Evolutionary conservation across 2,797 vertebrate species (phyloP), one percentile per base, ranked within the genome.

Genomic region (Aplochiton taeniatus): DNA sequence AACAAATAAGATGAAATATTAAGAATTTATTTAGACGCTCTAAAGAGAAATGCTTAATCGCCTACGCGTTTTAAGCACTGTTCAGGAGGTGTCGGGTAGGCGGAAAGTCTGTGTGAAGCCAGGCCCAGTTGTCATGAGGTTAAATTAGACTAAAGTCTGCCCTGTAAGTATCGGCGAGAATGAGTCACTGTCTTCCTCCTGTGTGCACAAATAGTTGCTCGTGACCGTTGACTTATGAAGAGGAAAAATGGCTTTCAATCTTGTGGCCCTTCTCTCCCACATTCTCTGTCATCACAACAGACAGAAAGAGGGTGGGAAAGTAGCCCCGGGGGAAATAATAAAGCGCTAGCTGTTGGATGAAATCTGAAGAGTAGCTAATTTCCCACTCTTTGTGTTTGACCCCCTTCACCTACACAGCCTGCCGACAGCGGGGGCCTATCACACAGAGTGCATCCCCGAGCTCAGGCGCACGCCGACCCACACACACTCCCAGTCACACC

Each of bases 351-450:
- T 55, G 64, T 44, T 57, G 41, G 69, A 72, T 52, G 63, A 47
- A 62, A 66, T 66, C 65, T 54, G 58, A 66, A 57, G 58, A 57
- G 53, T 31, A 18, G 48, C 51, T 65, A 66, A 71, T 66, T 66
- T 57, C 44, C 53, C 51, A 50, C 53, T 68, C 60, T 73, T 55
- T 57, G 49, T 54, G 54, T 49, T 31, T 31, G 55, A 64, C 55
- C 16, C 57, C 42, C 53, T 31, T 20, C 50, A 60, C 66, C 65
- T 43, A 57, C 60, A 49, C 59, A 20, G 19, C 12, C 19, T 11
- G 41, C 18, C 20, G 69, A 56, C 51, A 57, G 43, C 43, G 42
- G 42, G n/a, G 31, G 53, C 45, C 41, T 49, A 48, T 56, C 46
- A 56, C 16, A 52, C 56, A 60, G 17, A n/a, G 31, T 44, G 16